Base-by-base conservation (phyloP, 2,797 vertebrate species). In the Sebastes umbrosus region DNA sequence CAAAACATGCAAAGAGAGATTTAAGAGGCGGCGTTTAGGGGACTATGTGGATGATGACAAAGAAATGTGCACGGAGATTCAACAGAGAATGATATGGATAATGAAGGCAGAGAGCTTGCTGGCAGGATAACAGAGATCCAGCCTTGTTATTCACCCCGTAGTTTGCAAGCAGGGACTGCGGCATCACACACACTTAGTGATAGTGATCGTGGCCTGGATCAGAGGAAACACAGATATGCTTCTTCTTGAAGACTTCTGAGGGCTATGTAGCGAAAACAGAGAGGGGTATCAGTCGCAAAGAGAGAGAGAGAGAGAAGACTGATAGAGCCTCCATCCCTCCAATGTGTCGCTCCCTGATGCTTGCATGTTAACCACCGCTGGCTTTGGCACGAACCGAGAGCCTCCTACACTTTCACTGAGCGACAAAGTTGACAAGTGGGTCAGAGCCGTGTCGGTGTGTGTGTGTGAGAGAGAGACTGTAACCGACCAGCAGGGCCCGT, bases 301-400 rank as follows among this genome's bases (percentile, higher is more conserved):
- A 69, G 68, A 70, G 77, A 84, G 71, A 55, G 62, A 36, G 62
- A 64, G 77, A 85, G 69, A 79, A 18, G 62, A 82, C 87, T 84
- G 94, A 95, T 95, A 95, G 85, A 82, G 92, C 90, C 93, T 92
- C 87, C 87, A 93, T 95, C 87, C 24, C 81, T 76, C 52, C 71
- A 25, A 68, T 31, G 86, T 84, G 88, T 89, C 83, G 27, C 83
- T 89, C 91, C 89, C 91, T 90, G 86, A 90, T 88, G 84, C 90
- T 90, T 73, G 86, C 90, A 94, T 91, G 93, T 90, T 93, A 82
- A 90, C 88, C 83, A 80, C 84, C 75, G 16, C 85, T 29, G 85
- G 79, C 90, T 90, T 84, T 93, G 91, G 93, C 95, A 95, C 92
- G 90, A 94, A 95, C 77, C 46, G 16, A 13, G 7, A 78, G 68